Conservation (phyloP, 2,888 invertebrate genomes). For the Drosophila histrio region DNA sequence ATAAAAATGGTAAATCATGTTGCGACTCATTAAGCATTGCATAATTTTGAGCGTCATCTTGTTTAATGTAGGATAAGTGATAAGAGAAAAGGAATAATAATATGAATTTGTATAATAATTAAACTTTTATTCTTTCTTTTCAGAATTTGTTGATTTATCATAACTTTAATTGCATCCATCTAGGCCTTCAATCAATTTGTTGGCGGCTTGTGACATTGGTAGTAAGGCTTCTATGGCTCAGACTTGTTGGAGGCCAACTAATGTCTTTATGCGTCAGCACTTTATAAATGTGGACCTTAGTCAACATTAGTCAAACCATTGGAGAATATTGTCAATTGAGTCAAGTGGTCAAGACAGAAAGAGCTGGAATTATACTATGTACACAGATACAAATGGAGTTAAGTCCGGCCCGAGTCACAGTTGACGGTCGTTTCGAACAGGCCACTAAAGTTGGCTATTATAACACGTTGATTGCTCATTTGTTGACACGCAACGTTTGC, state of each 20-base stretch:
- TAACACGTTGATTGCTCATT: constrained; percentile 67
- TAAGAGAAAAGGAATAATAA: not conserved
- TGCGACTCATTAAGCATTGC: constrained; percentile 46
- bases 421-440: constrained; percentile 25
- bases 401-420: constrained; percentile 10
- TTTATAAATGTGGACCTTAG: constrained; percentile 61
- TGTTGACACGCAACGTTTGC: constrained; percentile 68
- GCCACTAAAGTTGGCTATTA: constrained; percentile 63
- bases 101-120: not conserved
- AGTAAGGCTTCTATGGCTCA: constrained; percentile 22
- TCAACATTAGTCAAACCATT: constrained; percentile 59
- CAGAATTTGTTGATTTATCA: not conserved
- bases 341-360: constrained; percentile 25
- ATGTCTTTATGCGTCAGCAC: constrained; percentile 60
- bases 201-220: not conserved
- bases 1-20: constrained; percentile 21
- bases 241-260: constrained; percentile 23
- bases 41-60: constrained; percentile 55
- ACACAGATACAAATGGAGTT: constrained; percentile 12
- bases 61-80: constrained; percentile 1
- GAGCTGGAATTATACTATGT: not conserved
- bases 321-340: constrained; percentile 26
- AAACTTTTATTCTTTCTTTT: not conserved
- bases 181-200: not conserved
- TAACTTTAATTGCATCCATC: not conserved